Conservation (phyloP, 2,888 invertebrate species). For the Reticulitermes lucifugus region DNA sequence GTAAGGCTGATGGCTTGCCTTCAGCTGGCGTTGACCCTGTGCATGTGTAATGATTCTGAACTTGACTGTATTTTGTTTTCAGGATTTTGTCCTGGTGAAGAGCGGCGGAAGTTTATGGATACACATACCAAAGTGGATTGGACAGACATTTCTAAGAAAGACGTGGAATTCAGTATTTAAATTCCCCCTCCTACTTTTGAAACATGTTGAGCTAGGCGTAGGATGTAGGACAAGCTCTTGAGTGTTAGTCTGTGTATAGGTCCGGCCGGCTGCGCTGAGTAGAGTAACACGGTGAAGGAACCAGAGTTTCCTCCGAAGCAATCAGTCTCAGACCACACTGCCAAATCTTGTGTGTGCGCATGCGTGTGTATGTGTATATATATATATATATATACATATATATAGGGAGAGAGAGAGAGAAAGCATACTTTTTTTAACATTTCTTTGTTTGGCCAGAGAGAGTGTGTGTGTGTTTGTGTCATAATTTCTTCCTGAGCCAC, state of each 20-base stretch:
- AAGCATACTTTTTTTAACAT: slow-evolving; percentile 3
- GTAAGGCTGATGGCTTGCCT: too few species aligned
- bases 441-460: neutral
- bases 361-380: neutral
- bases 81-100: neutral
- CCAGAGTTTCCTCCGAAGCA: slow-evolving; percentile 30
- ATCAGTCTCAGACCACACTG: slow-evolving; percentile 38
- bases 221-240: neutral
- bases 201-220: neutral
- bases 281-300: slow-evolving; percentile 28
- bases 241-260: slow-evolving; percentile 35
- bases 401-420: too few species aligned
- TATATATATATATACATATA: too few species aligned
- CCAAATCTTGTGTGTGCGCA: slow-evolving; percentile 22
- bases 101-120: neutral
- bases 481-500: slow-evolving; percentile 35
- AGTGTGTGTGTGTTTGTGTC: slow-evolving; percentile 1
- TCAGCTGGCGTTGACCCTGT: too few species aligned
- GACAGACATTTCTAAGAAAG: slow-evolving; percentile 4
- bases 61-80: neutral
- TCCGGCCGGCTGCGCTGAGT: slow-evolving; percentile 22
- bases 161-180: slow-evolving; percentile 8
- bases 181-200: slow-evolving; percentile 4
- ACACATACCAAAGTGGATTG: slow-evolving; percentile 25
- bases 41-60: too few species aligned